phyloP scores from a whole-genome alignment of 2,888 invertebrate species.

The Drosophila peninsularis region DNA sequence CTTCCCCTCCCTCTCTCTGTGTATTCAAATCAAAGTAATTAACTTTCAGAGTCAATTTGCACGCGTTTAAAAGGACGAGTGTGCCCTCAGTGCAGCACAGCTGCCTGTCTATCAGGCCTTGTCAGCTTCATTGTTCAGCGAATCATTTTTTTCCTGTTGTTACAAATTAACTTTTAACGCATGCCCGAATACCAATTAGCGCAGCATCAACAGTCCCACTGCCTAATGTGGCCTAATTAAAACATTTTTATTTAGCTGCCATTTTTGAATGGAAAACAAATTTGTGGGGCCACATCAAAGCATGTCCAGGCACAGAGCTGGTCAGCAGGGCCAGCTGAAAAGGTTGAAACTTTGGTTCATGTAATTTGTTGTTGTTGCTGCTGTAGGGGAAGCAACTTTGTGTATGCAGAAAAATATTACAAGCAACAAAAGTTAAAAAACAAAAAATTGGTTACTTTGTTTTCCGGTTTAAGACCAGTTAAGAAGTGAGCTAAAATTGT shows the following conservation, averaged over 20 bases:
- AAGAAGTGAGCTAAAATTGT: neutral
- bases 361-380: constrained; percentile 19
- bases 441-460: constrained; percentile 61
- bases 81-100: no score
- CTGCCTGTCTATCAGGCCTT: constrained; percentile 17
- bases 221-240: constrained; percentile 37
- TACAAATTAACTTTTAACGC: constrained; percentile 22
- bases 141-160: neutral
- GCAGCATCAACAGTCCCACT: constrained; percentile 22
- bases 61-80: no score
- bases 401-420: constrained; percentile 36
- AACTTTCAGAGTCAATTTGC: no score
- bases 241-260: constrained; percentile 12
- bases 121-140: constrained; percentile 18
- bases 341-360: constrained; percentile 12
- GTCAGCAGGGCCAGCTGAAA: neutral
- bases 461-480: constrained; percentile 34
- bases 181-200: constrained; percentile 41
- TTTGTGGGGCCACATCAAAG: neutral
- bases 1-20: neutral
- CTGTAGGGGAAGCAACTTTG: constrained; percentile 50
- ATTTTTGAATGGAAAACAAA: constrained; percentile 1
- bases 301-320: no score
- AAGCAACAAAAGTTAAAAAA: constrained; percentile 24
- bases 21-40: constrained; percentile 57